Base-by-base conservation (phyloP, 2,888 invertebrate genomes). In the Papilio protenor region DNA sequence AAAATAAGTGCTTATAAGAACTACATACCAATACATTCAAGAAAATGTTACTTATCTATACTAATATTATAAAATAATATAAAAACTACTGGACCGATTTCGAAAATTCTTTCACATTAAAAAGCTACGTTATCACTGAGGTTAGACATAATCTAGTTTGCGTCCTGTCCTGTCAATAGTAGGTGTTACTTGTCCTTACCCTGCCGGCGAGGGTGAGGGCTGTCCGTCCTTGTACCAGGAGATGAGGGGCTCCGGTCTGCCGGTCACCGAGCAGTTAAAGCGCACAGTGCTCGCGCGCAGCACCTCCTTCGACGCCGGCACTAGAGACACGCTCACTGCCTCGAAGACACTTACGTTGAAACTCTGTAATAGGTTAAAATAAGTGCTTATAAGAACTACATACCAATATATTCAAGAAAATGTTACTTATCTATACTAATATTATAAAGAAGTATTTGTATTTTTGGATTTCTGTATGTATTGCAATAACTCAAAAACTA, bases 161-260 rank as follows among this genome's bases (percentile, higher is more conserved):
- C 2, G 2, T 23, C 0, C 12, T 23, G 12, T 23, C 21, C 21
- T 11, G 59, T 12, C 59, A 59, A 23, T 0, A 59, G 21, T 59
- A 12, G 23, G 12, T 59, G 59, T 59, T 4, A n/a, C 5, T 21
- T 59, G 5, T 47, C 72, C 92, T 92, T 61, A 95, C 94, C 85
- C 95, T 86, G 77, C 94, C 95, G 64, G 93, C 91, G 18, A 95
- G 87, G 2, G 73, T 83, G 55, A 96, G 85, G 0, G 91, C 80
- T 90, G 84, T 0, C 97, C 97, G 84, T 97, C 95, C 87, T 96
- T 96, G 86, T 95, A 95, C 98, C 98, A 98, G 23, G 92, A 92
- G 74, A 98, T 92, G 18, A 87, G 89, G 0, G 97, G 97, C 59
- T 89, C 85, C 0, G 98, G 98, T 80, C 91, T 92, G 0, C 98